Base-by-base conservation (phyloP, 2,888 invertebrate genomes). In the Lycophotia porphyrea region DNA sequence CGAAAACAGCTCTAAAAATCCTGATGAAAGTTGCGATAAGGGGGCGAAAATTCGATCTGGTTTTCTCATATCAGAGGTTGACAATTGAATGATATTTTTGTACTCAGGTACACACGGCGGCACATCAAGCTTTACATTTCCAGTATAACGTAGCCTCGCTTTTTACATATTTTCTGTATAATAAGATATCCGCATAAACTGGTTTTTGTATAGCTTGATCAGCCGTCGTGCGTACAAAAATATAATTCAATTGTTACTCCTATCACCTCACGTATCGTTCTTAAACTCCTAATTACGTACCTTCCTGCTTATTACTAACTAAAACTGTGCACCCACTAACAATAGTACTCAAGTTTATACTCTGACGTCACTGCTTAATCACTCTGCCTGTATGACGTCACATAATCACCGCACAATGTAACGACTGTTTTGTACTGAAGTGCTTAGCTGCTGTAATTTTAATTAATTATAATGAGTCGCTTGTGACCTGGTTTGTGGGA, bases 381-480 rank as follows among this genome's bases (percentile, higher is more conserved):
- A 74, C 81, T 74, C 79, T 42, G 61, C 67, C 27, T 69, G 64
- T 71, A 60, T 81, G 81, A 74, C 73, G 73, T 82, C 76, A 83
- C 64, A 80, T 82, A 84, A 76, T 71, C 77, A 81, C 81, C 70
- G 80, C 49, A 73, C 76, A 84, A 71, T 84, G 82, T 82, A 84
- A 80, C 64, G 76, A 84, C 49, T 84, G 84, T 82, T 80, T 82
- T 80, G 82, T 80, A 27, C 52, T 68, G 68, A 39, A 66, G 71
- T 71, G 81, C 68, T 81, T 76, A 77, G 73, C 61, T 74, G 77
- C 65, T 81, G 77, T 74, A 84, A 83, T 83, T 80, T 77, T 83
- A 83, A 83, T 83, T 83, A 83, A 84, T 83, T 60, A 77, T 84
- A 81, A 80, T 81, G 72, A 80, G 76, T 73, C 31, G 66, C 52